These are phyloP conservation scores for Dysdera silvatica DNA, from an alignment of 1,140 invertebrate species.

Conservation along the genomic window DNA sequence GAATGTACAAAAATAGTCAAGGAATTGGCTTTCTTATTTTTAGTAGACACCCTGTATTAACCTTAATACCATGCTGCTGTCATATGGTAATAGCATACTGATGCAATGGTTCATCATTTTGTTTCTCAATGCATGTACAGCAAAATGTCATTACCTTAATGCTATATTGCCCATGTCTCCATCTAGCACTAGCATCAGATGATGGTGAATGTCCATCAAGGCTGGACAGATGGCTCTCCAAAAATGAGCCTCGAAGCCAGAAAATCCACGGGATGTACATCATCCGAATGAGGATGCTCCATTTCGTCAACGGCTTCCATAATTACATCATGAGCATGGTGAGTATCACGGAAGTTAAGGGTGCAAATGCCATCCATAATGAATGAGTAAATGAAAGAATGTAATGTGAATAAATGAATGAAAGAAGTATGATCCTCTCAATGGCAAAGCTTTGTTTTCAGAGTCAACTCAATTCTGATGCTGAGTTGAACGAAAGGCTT, in stretches of 20 bases:
- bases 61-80: too few relatives aligned
- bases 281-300: constrained; percentile 16
- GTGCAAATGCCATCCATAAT: background rate
- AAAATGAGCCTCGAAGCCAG: constrained; percentile 11
- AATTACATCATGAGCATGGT: constrained; percentile 25
- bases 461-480: constrained; percentile 13
- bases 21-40: too few relatives aligned
- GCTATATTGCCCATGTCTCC: too few relatives aligned
- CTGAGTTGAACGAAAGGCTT: background rate
- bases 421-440: background rate
- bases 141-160: too few relatives aligned
- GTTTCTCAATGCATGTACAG: too few relatives aligned
- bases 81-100: too few relatives aligned
- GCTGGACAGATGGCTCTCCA: too few relatives aligned
- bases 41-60: too few relatives aligned
- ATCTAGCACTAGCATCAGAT: too few relatives aligned
- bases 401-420: background rate
- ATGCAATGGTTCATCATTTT: too few relatives aligned
- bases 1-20: too few relatives aligned
- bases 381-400: background rate
- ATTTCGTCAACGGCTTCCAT: constrained; percentile 24
- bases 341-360: background rate
- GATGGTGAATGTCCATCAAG: too few relatives aligned
- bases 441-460: background rate
- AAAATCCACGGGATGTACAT: constrained; percentile 24